phyloP scores from a whole-genome alignment of 2,113 vertebrate genomes.

The Passerina amoena region DNA sequence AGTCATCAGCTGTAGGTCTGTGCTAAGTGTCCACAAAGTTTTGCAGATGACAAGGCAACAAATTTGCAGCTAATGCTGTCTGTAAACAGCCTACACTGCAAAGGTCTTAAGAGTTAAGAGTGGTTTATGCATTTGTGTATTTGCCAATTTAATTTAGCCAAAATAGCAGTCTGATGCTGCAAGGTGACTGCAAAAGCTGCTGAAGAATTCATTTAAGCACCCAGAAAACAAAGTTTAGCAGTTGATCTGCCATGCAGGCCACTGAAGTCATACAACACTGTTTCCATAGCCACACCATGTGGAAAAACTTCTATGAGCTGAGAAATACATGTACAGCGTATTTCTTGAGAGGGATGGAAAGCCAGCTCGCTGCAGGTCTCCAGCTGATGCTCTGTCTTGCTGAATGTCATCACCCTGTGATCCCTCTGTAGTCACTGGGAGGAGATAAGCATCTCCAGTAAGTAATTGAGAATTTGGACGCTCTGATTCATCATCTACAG shows the following conservation, averaged over 20 bases:
- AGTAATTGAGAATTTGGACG: neutral
- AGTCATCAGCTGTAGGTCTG: neutral
- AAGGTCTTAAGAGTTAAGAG: neutral
- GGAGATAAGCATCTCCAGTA: neutral
- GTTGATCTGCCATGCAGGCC: neutral
- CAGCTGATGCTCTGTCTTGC: neutral
- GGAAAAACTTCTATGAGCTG: neutral
- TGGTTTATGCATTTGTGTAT: neutral
- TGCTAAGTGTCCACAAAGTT: neutral
- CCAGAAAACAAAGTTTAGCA: neutral
- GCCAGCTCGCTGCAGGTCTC: neutral
- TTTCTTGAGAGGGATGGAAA: neutral
- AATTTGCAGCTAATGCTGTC: neutral
- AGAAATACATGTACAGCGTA: neutral
- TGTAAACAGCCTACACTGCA: neutral
- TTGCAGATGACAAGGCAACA: neutral
- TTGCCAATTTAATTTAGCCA: neutral
- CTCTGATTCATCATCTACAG: neutral
- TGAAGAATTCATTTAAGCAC: neutral
- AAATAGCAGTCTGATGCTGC: neutral
- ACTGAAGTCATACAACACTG: neutral
- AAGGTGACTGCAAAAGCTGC: neutral
- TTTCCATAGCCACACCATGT: neutral
- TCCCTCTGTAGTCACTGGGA: neutral
- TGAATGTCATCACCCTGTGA: neutral